phyloP scores from a whole-genome alignment of 1,140 invertebrate genomes.

The Spodoptera litura region DNA sequence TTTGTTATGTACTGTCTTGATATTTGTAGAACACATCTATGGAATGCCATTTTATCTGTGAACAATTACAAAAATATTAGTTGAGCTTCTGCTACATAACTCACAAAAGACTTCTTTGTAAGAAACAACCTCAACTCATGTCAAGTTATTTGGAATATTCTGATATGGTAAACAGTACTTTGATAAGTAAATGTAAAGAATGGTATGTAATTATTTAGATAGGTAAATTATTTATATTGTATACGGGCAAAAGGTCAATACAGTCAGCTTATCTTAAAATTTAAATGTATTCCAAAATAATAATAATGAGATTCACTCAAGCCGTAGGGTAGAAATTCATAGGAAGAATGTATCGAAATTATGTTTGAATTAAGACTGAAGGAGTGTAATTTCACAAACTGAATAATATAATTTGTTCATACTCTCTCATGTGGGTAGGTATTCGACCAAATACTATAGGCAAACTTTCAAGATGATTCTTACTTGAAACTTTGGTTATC shows the following conservation, averaged over 20 bases:
- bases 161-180: neutral
- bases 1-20: conserved; percentile 66
- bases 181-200: conserved; percentile 6
- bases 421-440: no score
- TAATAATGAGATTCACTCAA: neutral
- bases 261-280: neutral
- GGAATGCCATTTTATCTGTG: conserved; percentile 66
- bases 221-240: conserved; percentile 1
- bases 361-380: no score
- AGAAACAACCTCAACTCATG: no score
- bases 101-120: neutral
- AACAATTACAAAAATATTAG: conserved; percentile 34
- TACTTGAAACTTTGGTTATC: no score
- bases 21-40: conserved; percentile 64
- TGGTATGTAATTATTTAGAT: neutral
- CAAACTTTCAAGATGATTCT: no score
- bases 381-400: no score
- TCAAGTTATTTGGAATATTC: no score
- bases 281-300: neutral
- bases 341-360: no score
- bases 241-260: neutral
- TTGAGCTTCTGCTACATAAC: neutral
- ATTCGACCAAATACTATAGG: no score
- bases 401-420: no score
- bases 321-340: no score